Conservation (phyloP, 37 sponge, comb jelly and placozoan genomes). For the Geodia barretti region DNA sequence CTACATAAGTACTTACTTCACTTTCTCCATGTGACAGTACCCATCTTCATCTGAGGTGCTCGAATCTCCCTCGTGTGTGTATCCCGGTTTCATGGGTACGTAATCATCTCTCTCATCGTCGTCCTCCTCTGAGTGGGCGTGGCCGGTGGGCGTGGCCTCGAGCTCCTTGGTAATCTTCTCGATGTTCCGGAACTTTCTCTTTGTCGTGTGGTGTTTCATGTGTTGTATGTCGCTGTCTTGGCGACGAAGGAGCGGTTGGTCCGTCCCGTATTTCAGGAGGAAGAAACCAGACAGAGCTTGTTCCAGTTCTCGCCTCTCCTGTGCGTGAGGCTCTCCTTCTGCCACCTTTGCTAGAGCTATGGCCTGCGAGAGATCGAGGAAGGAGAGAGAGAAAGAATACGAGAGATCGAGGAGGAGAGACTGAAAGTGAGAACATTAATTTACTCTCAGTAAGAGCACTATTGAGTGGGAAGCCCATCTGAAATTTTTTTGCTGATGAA, state of each 20-base stretch:
- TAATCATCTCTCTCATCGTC: too few relatives aligned
- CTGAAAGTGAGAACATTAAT: background rate
- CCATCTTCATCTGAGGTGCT: too few relatives aligned
- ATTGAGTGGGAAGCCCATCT: too few relatives aligned
- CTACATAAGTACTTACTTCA: too few relatives aligned
- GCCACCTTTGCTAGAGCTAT: conserved; percentile 47
- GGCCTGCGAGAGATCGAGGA: conserved; percentile 38
- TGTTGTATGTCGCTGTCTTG: conserved; percentile 38
- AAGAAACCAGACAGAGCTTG: conserved; percentile 38
- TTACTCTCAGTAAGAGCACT: background rate
- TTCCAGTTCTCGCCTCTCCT: background rate
- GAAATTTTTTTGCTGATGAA: background rate
- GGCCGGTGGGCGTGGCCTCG: too few relatives aligned
- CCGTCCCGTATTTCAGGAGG: conserved; percentile 54
- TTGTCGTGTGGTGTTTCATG: conserved; percentile 44
- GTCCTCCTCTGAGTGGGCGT: too few relatives aligned
- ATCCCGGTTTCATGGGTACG: too few relatives aligned
- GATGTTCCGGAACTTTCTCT: too few relatives aligned
- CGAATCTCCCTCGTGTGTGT: too few relatives aligned
- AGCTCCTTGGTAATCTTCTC: too few relatives aligned
- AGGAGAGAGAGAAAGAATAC: background rate
- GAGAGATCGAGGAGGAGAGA: background rate
- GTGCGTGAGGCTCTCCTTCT: background rate
- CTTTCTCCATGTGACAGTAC: too few relatives aligned
- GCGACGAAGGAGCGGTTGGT: conserved; percentile 21